Base-by-base conservation (phyloP, 2,113 vertebrate genomes). In the Scopus umbretta region DNA sequence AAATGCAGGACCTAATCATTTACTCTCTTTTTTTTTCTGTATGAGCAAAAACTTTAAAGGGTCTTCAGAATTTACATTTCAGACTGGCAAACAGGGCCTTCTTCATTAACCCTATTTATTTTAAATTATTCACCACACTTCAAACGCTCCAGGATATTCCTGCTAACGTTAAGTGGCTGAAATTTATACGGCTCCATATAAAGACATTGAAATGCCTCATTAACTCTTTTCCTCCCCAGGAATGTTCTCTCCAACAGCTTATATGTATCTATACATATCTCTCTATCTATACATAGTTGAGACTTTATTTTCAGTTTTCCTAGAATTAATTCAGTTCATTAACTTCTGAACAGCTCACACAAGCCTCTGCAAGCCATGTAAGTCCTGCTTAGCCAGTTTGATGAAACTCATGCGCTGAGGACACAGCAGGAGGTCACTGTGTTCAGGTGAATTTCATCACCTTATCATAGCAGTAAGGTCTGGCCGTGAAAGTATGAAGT, bases 141-240 rank as follows among this genome's bases (percentile, higher is more conserved):
- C 86, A 91, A 94, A 88, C 1, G 4, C 91, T 70, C 50, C 81
- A 88, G 86, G 86, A 97, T 56, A 94, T 56, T 86, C 74, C 59
- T 91, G 67, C 53, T 82, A 4, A 91, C 85, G 72, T 72, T 94
- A 95, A 95, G 66, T 79, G 52, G 78, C 58, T 94, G 81, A 92
- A 97, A 97, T 97, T 94, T 91, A 90, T 94, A 91, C 32, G 3
- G 86, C 78, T 82, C 78, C 65, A 76, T 67, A 92, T 80, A 95
- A 95, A 95, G 91, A 62, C 84, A 91, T 14, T 76, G 92, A 94
- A 97, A 96, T 95, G 92, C 84, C 91, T 97, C 95, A 96, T 95
- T 92, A 94, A 94, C 80, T 91, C 95, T 91, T 79, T 84, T 76
- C 84, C 86, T 97, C 78, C 67, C 83, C 81, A 91, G 66, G 58